phyloP scores from a whole-genome alignment of 1,140 invertebrate species.

The Drosophila novamexicana region DNA sequence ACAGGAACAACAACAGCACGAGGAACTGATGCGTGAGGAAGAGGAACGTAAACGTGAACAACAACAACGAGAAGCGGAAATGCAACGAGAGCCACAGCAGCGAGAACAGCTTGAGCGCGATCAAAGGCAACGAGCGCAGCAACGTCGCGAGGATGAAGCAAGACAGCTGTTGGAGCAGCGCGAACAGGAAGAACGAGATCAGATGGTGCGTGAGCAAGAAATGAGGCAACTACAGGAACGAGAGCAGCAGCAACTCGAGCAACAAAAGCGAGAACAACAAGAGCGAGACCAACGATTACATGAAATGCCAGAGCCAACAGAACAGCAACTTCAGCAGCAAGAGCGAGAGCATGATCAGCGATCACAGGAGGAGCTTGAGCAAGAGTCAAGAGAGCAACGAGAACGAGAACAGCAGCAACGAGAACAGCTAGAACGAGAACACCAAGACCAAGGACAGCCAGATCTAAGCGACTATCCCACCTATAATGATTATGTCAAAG shows the following conservation, averaged over 20 bases:
- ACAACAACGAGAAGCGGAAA: conserved; percentile 8
- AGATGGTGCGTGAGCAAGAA: conserved; percentile 14
- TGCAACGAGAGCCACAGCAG: conserved; percentile 17
- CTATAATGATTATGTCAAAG: conserved; percentile 38
- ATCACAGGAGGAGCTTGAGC: conserved; percentile 11
- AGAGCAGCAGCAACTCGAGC: conserved; percentile 21
- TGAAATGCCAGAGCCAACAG: background rate
- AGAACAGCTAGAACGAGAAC: conserved; percentile 22
- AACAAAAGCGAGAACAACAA: conserved; percentile 6
- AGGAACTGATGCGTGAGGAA: conserved; percentile 9
- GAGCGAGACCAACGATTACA: conserved; percentile 9
- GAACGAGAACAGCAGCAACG: conserved; percentile 21
- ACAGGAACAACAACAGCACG: conserved; percentile 29
- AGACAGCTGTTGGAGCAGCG: conserved; percentile 3
- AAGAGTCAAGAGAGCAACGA: conserved; percentile 24
- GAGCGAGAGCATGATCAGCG: conserved; percentile 18
- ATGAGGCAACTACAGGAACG: conserved; percentile 8
- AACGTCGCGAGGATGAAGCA: conserved; percentile 24
- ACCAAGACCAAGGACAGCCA: conserved; percentile 5
- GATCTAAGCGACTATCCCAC: background rate
- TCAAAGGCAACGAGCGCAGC: conserved; percentile 12
- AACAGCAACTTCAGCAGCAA: conserved; percentile 19
- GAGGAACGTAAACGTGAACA: conserved; percentile 14
- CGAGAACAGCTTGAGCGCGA: conserved; percentile 6
- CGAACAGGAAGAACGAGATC: conserved; percentile 25